These are phyloP conservation scores for Ramphastos sulfuratus DNA, from an alignment of 2,113 vertebrate genomes.

Conservation along the genomic window DNA sequence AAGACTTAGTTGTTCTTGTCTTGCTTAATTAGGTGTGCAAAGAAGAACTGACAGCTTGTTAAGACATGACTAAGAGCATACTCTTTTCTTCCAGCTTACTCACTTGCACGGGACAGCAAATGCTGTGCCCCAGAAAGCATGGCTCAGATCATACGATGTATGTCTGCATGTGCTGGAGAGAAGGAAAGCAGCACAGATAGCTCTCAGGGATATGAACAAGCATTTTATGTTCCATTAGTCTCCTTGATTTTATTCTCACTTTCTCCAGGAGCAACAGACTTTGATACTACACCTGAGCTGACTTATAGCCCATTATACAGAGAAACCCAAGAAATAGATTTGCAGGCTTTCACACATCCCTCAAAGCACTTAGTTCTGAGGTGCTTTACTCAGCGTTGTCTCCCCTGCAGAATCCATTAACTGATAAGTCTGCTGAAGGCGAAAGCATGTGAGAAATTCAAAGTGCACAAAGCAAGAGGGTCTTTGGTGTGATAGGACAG, in stretches of 20 bases:
- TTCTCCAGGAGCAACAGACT: background rate
- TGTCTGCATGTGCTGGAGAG: background rate
- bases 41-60: background rate
- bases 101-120: background rate
- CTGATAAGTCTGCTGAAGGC: background rate
- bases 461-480: background rate
- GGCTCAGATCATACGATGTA: background rate
- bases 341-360: background rate
- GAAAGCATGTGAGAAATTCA: background rate
- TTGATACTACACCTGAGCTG: background rate
- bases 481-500: too few relatives aligned
- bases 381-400: background rate
- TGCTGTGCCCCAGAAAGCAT: background rate
- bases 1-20: background rate
- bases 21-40: background rate
- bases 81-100: background rate
- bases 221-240: conserved; percentile 6
- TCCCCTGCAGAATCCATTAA: background rate
- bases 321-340: background rate
- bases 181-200: background rate
- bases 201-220: background rate
- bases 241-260: background rate
- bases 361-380: background rate
- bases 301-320: background rate
- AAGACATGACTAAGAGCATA: background rate